Conservation (phyloP, 53 echinoderm and acorn worm genomes). For the Echinarachnius parma region DNA sequence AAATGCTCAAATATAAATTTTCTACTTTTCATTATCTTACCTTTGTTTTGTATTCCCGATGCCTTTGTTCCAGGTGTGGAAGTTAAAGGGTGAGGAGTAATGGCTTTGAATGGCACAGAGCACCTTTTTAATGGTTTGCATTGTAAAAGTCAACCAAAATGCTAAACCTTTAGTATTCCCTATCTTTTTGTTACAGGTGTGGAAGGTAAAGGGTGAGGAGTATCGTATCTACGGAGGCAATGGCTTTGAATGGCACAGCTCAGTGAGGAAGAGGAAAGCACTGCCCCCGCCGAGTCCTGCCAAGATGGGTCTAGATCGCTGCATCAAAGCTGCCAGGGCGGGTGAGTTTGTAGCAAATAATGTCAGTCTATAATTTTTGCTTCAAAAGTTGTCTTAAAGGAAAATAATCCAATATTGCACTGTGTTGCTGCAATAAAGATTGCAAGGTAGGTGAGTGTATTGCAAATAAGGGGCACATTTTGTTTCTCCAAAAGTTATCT, state of each 20-base stretch:
- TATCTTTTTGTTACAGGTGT: slow-evolving; percentile 56
- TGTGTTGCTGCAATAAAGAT: no score
- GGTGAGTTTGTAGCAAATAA: slow-evolving; percentile 48
- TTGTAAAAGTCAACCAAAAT: neutral
- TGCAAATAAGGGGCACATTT: no score
- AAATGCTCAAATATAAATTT: neutral
- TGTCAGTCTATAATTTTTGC: no score
- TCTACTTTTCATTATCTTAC: neutral
- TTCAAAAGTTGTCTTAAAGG: no score
- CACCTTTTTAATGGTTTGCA: no score
- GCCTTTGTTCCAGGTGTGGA: slow-evolving; percentile 72
- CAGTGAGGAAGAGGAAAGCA: slow-evolving; percentile 65
- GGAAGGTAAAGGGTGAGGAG: slow-evolving; percentile 98
- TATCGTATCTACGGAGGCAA: slow-evolving; percentile 80
- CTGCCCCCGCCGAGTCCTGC: slow-evolving; percentile 93
- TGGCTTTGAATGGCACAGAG: slow-evolving; percentile 82
- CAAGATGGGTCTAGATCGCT: slow-evolving; percentile 64
- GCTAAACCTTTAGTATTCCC: neutral
- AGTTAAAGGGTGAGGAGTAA: slow-evolving; percentile 95
- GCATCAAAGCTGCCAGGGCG: slow-evolving; percentile 74
- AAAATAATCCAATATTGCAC: no score
- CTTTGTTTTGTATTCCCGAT: neutral
- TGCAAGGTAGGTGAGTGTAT: no score
- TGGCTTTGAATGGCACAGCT: slow-evolving; percentile 82
- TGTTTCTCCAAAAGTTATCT: no score